These are phyloP conservation scores for Oplegnathus fasciatus DNA, from an alignment of 2,113 vertebrate species.

Conservation along the genomic window DNA sequence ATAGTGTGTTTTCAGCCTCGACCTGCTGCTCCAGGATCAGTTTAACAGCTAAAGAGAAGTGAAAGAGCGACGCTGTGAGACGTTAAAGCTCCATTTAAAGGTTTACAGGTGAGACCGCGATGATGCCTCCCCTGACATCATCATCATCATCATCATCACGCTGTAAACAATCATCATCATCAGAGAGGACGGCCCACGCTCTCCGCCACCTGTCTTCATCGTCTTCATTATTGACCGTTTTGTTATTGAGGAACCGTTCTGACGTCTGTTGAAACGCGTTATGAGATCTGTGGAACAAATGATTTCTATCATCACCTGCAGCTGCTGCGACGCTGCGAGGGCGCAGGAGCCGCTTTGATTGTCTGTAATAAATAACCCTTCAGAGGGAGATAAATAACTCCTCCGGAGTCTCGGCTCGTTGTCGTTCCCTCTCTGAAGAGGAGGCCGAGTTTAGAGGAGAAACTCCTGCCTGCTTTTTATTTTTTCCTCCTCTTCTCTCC, in stretches of 20 bases:
- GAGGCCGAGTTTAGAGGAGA: slow-evolving; percentile 6
- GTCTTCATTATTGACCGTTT: slow-evolving; percentile 36
- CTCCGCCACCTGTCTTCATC: slow-evolving; percentile 20
- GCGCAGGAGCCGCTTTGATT: slow-evolving; percentile 21
- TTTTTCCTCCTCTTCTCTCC: slow-evolving; percentile 20
- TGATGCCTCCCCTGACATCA: slow-evolving; percentile 38
- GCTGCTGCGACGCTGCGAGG: slow-evolving; percentile 38
- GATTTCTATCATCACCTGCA: slow-evolving; percentile 64
- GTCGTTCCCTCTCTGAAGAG: slow-evolving; percentile 6
- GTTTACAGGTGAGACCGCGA: slow-evolving; percentile 24
- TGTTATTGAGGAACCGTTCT: not conserved
- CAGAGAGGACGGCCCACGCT: slow-evolving; percentile 11
- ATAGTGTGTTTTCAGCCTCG: not conserved
- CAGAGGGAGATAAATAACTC: slow-evolving; percentile 66
- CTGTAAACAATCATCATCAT: slow-evolving; percentile 22
- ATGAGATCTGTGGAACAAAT: slow-evolving; percentile 45
- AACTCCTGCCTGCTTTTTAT: slow-evolving; percentile 6
- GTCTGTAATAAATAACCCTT: slow-evolving; percentile 62
- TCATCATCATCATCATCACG: not conserved
- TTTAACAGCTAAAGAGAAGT: not conserved
- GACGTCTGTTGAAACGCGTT: not conserved
- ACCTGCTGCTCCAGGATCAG: slow-evolving; percentile 9
- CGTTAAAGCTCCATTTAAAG: not conserved
- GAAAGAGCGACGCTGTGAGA: not conserved
- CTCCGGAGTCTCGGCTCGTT: not conserved